Conservation (phyloP, 2,797 vertebrate genomes). For the Micrastur ruficollis region DNA sequence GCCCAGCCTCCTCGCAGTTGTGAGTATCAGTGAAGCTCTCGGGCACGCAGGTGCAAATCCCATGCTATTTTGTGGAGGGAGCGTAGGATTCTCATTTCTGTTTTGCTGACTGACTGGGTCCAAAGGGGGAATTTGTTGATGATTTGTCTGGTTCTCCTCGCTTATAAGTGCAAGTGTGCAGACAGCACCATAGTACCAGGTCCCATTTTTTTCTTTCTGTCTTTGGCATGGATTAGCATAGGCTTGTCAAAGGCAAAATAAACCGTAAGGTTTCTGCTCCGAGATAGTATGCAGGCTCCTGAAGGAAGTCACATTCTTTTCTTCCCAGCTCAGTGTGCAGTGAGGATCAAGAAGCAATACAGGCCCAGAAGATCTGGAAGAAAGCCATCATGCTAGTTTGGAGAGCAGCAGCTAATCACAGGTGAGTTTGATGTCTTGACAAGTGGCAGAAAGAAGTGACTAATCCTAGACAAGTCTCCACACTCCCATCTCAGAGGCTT, state of each 20-base stretch:
- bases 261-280: background rate
- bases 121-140: background rate
- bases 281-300: background rate
- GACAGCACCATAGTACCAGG: background rate
- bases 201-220: background rate
- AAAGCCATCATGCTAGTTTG: conserved; percentile 99
- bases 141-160: background rate
- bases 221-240: background rate
- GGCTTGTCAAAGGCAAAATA: background rate
- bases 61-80: background rate
- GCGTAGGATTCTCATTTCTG: background rate
- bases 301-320: background rate
- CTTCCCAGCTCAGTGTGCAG: conserved; percentile 89
- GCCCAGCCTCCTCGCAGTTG: conserved; percentile 97
- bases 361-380: conserved; percentile 99
- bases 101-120: background rate
- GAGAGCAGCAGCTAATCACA: conserved; percentile 98
- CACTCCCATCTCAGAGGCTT: background rate
- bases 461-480: conserved; percentile 2
- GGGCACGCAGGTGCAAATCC: background rate
- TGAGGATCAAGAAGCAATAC: conserved; percentile 95
- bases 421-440: conserved; percentile 73
- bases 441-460: conserved; percentile 9
- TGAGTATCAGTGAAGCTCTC: conserved; percentile 77
- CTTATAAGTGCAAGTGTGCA: background rate